A percentile compares a stretch with the other conserved stretches of the same genome.
Conservation (phyloP, 2,797 vertebrate genomes). For the Agapornis canus region DNA sequence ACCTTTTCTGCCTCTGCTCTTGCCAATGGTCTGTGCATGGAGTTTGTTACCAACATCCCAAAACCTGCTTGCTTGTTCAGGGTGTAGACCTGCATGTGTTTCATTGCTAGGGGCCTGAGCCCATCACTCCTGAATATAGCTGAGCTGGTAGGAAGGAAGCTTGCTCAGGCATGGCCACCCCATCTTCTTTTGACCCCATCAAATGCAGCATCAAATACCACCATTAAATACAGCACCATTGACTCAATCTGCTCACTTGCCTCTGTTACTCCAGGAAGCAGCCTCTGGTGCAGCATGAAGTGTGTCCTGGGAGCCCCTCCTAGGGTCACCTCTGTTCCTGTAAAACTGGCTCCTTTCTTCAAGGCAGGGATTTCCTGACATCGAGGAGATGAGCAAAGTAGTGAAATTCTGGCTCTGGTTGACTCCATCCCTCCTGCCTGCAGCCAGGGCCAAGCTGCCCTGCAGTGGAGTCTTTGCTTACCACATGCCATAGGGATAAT, state of each 20-base stretch:
- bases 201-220: not conserved
- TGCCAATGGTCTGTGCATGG: fast-evolving
- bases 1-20: not conserved
- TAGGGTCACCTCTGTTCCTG: not conserved
- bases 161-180: not conserved
- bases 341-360: not conserved
- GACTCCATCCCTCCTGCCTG: not conserved
- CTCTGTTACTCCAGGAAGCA: not conserved
- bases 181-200: not conserved
- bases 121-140: not conserved
- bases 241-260: not conserved
- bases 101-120: not conserved
- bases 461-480: not conserved
- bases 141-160: not conserved
- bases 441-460: not conserved
- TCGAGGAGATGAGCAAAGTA: not conserved
- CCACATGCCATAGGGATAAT: not conserved
- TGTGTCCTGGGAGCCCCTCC: not conserved
- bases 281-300: not conserved
- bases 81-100: not conserved
- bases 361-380: not conserved
- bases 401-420: not conserved
- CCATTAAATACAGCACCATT: not conserved
- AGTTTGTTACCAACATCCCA: not conserved
- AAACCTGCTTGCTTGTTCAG: not conserved